Conservation (phyloP, 2,888 invertebrate genomes). For the Orthosia cruda region DNA sequence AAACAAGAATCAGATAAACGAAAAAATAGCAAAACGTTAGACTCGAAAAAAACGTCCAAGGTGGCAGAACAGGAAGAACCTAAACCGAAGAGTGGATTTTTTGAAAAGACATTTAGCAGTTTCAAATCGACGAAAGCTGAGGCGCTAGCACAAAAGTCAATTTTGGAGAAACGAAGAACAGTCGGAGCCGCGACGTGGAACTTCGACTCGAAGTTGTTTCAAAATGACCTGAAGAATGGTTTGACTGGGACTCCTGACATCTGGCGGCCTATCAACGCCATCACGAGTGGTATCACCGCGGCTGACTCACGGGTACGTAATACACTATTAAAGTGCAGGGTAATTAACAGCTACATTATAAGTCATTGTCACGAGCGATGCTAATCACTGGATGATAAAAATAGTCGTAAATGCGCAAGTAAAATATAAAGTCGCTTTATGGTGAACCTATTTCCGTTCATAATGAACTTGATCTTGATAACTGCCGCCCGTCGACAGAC, state of each 20-base stretch:
- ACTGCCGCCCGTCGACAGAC: constrained; percentile 7
- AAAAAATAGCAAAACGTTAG: constrained; percentile 82
- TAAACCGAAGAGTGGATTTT: constrained; percentile 89
- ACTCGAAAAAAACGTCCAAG: constrained; percentile 82
- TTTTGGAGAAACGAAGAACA: constrained; percentile 93
- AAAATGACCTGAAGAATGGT: constrained; percentile 92
- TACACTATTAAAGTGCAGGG: constrained; percentile 59
- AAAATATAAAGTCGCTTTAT: constrained; percentile 38
- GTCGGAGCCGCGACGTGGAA: constrained; percentile 94
- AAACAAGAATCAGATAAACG: constrained; percentile 85
- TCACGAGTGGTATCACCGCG: constrained; percentile 92
- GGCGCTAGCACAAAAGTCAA: constrained; percentile 86
- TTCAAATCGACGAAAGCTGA: constrained; percentile 88
- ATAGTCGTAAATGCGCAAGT: constrained; percentile 39
- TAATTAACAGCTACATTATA: constrained; percentile 58
- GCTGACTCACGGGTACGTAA: constrained; percentile 90
- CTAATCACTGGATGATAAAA: constrained; percentile 56
- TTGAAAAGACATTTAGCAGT: constrained; percentile 89
- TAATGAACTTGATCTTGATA: constrained; percentile 44
- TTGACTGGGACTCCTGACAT: constrained; percentile 93
- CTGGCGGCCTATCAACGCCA: constrained; percentile 93
- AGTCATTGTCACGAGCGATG: constrained; percentile 57
- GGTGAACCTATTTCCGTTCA: constrained; percentile 23
- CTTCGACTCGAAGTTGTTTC: constrained; percentile 93
- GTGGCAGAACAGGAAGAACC: constrained; percentile 87